Base-by-base conservation (phyloP, 2,888 invertebrate genomes). In the Punctoribates punctum region DNA sequence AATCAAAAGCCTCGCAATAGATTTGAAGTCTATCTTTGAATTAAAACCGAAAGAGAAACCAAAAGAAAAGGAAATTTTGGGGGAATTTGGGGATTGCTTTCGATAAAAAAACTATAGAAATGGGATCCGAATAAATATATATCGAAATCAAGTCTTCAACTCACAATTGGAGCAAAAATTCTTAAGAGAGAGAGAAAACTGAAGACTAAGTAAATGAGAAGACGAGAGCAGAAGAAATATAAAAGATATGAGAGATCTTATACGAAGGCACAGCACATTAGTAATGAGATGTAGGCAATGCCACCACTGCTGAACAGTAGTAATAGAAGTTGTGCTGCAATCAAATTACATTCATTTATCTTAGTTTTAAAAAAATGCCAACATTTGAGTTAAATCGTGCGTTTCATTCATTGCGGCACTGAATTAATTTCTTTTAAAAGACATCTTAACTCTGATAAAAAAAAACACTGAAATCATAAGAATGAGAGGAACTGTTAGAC, bases 371-470 rank as follows among this genome's bases (percentile, higher is more conserved):
- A 75, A 48, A 72, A 75, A 75, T 62, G 75, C 48, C 65, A 65
- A 75, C 60, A 65, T 75, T 75, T 65, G 46, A 75, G 75, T 75
- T 75, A 62, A 75, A 75, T 75, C 75, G 65, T 65, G 75, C 75
- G 48, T 65, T 42, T 75, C 75, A 72, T 72, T 48, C 72, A 75
- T 75, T 75, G 65, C 75, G 75, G 75, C 60, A 62, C 62, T 75
- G 65, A 65, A 75, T 75, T 75, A 75, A 75, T 75, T 75, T 75
- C 75, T 75, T 65, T 75, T 75, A 75, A 75, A 75, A 62, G 75
- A 75, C 75, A 65, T 75, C 75, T 75, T 65, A 75, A 72, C 72
- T 72, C 17, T 1, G 13, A 72, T 72, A 48, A 42, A 20, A 23
- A 42, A 72, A 20, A 17, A 72, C 20, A 72, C 3, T 20, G 46